Evolutionary conservation across 2,113 vertebrate species (phyloP).

Genomic region (Psilopsiagon aymara): DNA sequence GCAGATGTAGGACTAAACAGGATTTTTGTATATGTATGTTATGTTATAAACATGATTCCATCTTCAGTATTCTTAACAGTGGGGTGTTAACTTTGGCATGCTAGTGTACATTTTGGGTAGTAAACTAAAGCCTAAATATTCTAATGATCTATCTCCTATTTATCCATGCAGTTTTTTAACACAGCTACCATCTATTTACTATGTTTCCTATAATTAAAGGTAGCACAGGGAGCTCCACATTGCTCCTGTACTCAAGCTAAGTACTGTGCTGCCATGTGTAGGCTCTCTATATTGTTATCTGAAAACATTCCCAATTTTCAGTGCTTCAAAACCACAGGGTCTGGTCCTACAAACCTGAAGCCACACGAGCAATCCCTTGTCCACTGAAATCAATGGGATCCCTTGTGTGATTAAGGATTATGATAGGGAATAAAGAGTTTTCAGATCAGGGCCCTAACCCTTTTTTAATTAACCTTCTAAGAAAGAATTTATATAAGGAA

Average conservation of each 20-base stretch:
- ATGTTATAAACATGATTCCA: background rate
- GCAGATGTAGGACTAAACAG: background rate
- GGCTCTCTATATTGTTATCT: background rate
- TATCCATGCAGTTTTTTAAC: background rate
- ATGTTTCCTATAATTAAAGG: background rate
- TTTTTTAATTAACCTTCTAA: slow-evolving; percentile 53
- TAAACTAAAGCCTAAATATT: background rate
- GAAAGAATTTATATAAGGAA: slow-evolving; percentile 19
- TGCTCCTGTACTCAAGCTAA: background rate
- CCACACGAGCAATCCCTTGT: background rate
- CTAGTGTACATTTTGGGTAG: accelerated
- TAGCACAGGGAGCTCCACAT: background rate
- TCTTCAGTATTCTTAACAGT: background rate
- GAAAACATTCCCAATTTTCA: background rate
- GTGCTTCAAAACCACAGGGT: background rate
- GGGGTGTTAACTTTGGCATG: background rate
- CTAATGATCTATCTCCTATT: accelerated
- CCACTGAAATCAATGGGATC: slow-evolving; percentile 8
- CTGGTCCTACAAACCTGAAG: background rate
- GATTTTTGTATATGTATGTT: background rate
- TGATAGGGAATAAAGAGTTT: background rate
- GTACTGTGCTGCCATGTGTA: background rate
- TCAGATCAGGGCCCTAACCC: background rate
- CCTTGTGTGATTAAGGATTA: slow-evolving; percentile 36
- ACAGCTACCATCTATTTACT: background rate